These are phyloP conservation scores for Taurulus bubalis DNA, from an alignment of 2,113 vertebrate genomes.

Conservation along the genomic window DNA sequence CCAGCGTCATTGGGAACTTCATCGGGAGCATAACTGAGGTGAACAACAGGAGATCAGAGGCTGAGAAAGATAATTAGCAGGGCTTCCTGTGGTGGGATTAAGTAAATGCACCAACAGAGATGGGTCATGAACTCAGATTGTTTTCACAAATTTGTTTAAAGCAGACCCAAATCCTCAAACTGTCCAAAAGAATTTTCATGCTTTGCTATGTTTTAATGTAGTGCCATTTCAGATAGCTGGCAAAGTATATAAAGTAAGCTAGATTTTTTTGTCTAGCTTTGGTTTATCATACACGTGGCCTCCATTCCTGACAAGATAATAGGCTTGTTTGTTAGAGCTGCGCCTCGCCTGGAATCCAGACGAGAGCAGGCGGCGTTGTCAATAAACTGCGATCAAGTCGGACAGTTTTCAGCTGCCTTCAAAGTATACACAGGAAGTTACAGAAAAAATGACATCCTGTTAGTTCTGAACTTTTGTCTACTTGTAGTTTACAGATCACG, in stretches of 20 bases:
- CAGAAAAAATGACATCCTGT: no score
- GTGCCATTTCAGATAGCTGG: background rate
- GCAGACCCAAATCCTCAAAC: background rate
- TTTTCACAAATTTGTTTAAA: background rate
- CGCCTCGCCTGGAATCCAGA: no score
- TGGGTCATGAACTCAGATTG: background rate
- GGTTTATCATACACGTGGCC: background rate
- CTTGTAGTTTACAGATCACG: no score
- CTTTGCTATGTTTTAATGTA: background rate
- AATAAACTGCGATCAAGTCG: no score
- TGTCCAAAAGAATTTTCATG: background rate
- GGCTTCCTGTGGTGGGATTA: background rate
- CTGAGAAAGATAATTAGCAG: conserved; percentile 40
- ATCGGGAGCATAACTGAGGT: conserved; percentile 77
- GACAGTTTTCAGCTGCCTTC: no score
- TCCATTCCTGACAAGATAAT: background rate
- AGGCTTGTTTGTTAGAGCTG: no score
- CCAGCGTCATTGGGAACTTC: conserved; percentile 87
- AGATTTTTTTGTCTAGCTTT: background rate
- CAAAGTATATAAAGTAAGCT: background rate
- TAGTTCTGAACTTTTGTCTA: no score
- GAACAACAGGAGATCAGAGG: conserved; percentile 67
- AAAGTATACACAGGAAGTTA: no score
- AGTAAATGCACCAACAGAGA: background rate
- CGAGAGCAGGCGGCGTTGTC: no score